phyloP scores from a whole-genome alignment of 2,797 vertebrate genomes.

The Epinephelus coioides region DNA sequence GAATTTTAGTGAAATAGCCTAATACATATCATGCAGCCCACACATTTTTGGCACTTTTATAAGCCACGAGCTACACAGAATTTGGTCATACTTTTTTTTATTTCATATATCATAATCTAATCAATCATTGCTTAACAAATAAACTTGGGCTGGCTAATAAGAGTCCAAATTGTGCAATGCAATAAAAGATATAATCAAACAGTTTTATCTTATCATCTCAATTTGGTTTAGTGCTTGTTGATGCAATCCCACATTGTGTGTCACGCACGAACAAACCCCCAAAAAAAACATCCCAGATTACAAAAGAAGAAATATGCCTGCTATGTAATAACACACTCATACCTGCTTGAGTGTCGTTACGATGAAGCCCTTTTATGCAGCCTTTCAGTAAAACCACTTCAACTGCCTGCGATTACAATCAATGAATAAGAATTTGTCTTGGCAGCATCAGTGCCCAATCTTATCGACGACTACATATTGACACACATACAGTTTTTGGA shows the following conservation, averaged over 20 bases:
- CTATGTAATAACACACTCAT: background rate
- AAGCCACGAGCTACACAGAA: background rate
- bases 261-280: background rate
- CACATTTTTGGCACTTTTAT: background rate
- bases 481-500: background rate
- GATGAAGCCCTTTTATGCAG: background rate
- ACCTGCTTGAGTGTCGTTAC: background rate
- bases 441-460: background rate
- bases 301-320: background rate
- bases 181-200: background rate
- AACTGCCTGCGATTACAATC: background rate
- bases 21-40: background rate
- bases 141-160: background rate
- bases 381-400: background rate
- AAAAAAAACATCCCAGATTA: background rate
- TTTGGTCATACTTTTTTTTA: too few relatives aligned
- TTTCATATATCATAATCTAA: background rate
- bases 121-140: background rate
- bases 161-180: background rate
- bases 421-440: background rate
- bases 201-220: background rate
- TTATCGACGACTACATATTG: slow-evolving; percentile 18
- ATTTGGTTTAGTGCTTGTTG: background rate
- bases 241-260: background rate
- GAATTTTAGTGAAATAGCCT: background rate